Evolutionary conservation across 2,888 invertebrate species (phyloP).

Genomic region (Chrysopilus asiliformis): DNA sequence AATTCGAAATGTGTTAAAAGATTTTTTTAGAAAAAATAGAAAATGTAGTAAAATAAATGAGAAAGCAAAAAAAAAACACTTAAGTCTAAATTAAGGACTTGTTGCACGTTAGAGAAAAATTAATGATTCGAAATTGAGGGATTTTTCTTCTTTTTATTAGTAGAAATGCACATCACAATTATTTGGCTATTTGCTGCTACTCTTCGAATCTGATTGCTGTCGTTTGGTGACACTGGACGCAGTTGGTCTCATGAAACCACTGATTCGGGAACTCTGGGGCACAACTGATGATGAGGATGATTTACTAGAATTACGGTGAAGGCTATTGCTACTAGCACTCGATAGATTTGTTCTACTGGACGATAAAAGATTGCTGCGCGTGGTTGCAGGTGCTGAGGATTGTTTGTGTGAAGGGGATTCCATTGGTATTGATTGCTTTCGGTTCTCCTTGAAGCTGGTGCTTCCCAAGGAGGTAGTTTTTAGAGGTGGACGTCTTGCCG

Average conservation of each 20-base stretch:
- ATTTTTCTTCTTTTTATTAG: no score
- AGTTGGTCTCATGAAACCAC: conserved; percentile 76
- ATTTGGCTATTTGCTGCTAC: neutral
- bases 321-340: conserved; percentile 14
- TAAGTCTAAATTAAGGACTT: no score
- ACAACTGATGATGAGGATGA: conserved; percentile 10
- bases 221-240: conserved; percentile 66
- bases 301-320: conserved; percentile 8
- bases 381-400: no score
- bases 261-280: conserved; percentile 25
- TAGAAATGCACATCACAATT: no score
- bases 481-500: conserved; percentile 22
- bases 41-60: no score
- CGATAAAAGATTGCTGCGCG: conserved; percentile 20
- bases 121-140: no score
- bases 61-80: no score
- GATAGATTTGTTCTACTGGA: conserved; percentile 13
- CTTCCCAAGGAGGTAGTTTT: conserved; percentile 22
- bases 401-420: no score
- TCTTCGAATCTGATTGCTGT: conserved; percentile 20
- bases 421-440: conserved; percentile 10
- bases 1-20: no score
- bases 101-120: no score
- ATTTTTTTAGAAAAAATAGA: no score
- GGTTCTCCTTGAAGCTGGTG: conserved; percentile 39